Base-by-base conservation (phyloP, 2,113 vertebrate species). In the Zingel zingel region DNA sequence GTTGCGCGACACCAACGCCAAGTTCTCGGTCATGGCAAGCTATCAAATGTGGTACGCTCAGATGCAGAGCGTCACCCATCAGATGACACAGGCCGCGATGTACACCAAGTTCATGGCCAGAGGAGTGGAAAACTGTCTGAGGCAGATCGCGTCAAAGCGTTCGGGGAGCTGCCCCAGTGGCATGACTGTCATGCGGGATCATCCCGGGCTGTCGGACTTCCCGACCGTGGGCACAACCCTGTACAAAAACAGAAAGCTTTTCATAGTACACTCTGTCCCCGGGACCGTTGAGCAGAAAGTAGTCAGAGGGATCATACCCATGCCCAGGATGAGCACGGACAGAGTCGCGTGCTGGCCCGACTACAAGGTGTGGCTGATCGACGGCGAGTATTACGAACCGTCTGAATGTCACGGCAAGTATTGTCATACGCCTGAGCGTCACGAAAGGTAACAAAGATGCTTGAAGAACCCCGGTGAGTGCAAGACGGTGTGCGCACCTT, bases 31-130 rank as follows among this genome's bases (percentile, higher is more conserved):
- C 1, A 27, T 67, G 59, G 6, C 64, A 14, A 81, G 79, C 1
- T 81, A 81, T 36, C 79, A 81, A 10, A 81, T 81, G 79, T 81
- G 79, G 79, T 81, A 81, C 70, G 70, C 70, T 18, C 79, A 81
- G 7, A 81, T 74, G 70, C 79, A 81, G 25, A 81, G 78, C 5
- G 2, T 65, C 0, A 81, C 69, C 5, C 70, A 74, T 27, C 79
- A 81, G 14, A 53, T 56, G 67, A 64, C 6, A 6, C 59, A 80
- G 23, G 68, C 77, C 0, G 58, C 67, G 0, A 72, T 79, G 77
- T 23, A 79, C n/a, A 62, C 45, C 9, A 71, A 39, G 6, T 79
- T 79, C 67, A 69, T 79, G 58, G 56, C 58, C 6, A 64, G 66
- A 30, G 77, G 77, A 50, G 59, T 80, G 4, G 77, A 80, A 47